A percentile compares a stretch with the other conserved stretches of the same genome.
phyloP scores from a whole-genome alignment of 2,888 invertebrate genomes.

The Pyrrhia umbra region DNA sequence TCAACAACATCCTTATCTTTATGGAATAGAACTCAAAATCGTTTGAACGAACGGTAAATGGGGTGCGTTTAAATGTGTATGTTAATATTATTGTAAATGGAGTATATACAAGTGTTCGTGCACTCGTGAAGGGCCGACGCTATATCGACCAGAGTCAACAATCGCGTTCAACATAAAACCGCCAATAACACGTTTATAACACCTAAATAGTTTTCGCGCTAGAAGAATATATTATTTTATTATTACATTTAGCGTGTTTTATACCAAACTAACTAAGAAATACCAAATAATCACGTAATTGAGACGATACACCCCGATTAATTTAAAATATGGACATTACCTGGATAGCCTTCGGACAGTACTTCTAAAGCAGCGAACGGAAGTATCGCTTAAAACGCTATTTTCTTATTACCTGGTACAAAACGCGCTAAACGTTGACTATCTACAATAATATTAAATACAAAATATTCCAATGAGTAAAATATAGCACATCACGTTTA shows the following conservation, averaged over 20 bases:
- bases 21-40: no score
- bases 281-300: not conserved
- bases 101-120: not conserved
- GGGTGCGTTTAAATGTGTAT: no score
- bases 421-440: constrained; percentile 36
- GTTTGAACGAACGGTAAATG: no score
- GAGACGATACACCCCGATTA: not conserved
- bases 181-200: constrained; percentile 60
- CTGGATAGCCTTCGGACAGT: not conserved
- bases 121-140: constrained; percentile 8
- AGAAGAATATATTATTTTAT: constrained; percentile 69
- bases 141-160: constrained; percentile 25
- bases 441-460: constrained; percentile 65
- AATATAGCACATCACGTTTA: constrained; percentile 78
- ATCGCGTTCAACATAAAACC: constrained; percentile 61
- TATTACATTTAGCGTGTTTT: constrained; percentile 36
- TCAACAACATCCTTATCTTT: no score
- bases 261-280: constrained; percentile 20
- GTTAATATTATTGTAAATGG: no score
- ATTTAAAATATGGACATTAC: not conserved
- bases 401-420: constrained; percentile 32
- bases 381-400: no score
- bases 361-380: no score
- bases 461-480: constrained; percentile 78
- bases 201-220: constrained; percentile 65